Evolutionary conservation across 2,113 vertebrate species (phyloP), one percentile per base, ranked within the genome.

Genomic region (Dromaius novaehollandiae): DNA sequence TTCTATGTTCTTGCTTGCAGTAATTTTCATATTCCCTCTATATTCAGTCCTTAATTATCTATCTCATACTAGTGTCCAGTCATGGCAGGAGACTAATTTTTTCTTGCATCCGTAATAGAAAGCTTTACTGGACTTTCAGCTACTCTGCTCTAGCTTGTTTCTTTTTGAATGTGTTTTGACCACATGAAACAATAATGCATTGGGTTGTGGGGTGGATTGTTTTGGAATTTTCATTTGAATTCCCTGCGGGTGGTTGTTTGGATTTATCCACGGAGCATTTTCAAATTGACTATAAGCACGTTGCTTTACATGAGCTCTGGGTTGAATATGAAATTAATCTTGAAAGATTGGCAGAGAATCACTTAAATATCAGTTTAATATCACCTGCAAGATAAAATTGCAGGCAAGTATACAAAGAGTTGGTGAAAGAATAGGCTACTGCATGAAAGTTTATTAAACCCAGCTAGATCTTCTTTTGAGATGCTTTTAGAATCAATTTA

Each of bases 401-500:
- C 32, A 90, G 53, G 13, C 48, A 81, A 61, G 28, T 40, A 11
- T 88, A 20, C 32, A 56, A 74, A 79, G 65, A 84, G 53, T 26
- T 75, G 86, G 25, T 26, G n/a, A 46, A 92, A 90, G 32, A 90
- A 58, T 19, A 73, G 61, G 28, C 8, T 93, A 8, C 61, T 71
- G 36, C 55, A 81, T 75, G 78, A 51, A 95, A 86, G 13, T 79
- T 88, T 0, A 5, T 92, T 96, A 92, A 95, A 77, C 32, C 13
- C 51, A 63, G 36, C 13, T 87, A 82, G 26, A 44, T 92, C 3
- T 51, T 92, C 40, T 96, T 88, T 63, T 82, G 82, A 87, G 53
- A 77, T 76, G 74, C 48, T 89, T 96, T 95, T 91, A 90, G 56
- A 92, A 71, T 73, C 22, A 69, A 24, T 89, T 93, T 87, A 95